phyloP scores from a whole-genome alignment of 2,888 invertebrate species.

The Drosophila helvetica region DNA sequence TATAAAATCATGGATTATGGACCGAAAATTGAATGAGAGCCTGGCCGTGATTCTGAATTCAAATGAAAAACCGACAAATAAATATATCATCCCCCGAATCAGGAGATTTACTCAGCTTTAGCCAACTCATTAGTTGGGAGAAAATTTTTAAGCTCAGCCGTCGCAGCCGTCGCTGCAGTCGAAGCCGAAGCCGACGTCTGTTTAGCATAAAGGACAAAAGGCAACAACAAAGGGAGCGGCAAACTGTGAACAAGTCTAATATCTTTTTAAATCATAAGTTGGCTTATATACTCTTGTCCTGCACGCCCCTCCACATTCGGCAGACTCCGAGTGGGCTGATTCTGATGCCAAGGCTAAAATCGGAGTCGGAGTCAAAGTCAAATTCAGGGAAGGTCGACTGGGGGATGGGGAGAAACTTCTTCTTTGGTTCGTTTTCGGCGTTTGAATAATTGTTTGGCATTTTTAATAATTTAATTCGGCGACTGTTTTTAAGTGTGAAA shows the following conservation, averaged over 20 bases:
- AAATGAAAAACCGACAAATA: too few relatives aligned
- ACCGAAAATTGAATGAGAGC: too few relatives aligned
- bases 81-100: neutral
- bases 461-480: constrained; percentile 82
- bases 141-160: constrained; percentile 4
- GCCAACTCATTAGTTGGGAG: constrained; percentile 5
- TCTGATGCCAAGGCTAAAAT: constrained; percentile 3
- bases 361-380: constrained; percentile 11
- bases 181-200: constrained; percentile 38
- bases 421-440: constrained; percentile 63
- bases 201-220: constrained; percentile 75
- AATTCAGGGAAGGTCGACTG: neutral
- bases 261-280: constrained; percentile 79
- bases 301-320: neutral
- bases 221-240: constrained; percentile 50
- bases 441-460: constrained; percentile 82
- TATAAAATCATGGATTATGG: too few relatives aligned
- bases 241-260: constrained; percentile 76
- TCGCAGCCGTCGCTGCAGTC: constrained; percentile 5
- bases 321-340: too few relatives aligned
- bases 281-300: constrained; percentile 44
- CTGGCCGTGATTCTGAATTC: too few relatives aligned
- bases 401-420: constrained; percentile 12
- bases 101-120: neutral
- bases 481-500: constrained; percentile 81